Percentiles rank a stretch among this genome's conserved stretches.
Evolutionary conservation across 2,797 vertebrate genomes (phyloP).

Genomic region (Erethizon dorsatum): DNA sequence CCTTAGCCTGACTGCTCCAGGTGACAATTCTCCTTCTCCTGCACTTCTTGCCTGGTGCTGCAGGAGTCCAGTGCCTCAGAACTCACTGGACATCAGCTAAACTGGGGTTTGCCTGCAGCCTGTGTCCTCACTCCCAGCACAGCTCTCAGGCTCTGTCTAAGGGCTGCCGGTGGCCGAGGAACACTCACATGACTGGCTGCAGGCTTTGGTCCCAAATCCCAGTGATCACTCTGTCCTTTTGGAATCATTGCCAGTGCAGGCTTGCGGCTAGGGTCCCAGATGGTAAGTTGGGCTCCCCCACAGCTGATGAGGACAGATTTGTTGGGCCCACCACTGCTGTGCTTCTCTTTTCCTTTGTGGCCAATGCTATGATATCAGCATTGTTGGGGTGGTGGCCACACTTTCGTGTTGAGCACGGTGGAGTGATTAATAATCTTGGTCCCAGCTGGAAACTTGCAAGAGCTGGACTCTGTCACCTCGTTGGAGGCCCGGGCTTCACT

Average conservation of each 20-base stretch:
- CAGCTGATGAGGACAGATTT: constrained; percentile 96
- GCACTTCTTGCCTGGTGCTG: too few species aligned
- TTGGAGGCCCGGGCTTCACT: constrained; percentile 63
- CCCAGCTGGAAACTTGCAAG: constrained; percentile 90
- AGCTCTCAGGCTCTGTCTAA: too few species aligned
- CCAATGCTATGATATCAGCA: constrained; percentile 93
- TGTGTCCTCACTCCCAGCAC: too few species aligned
- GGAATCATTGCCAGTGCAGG: constrained; percentile 2
- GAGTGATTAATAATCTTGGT: constrained; percentile 95
- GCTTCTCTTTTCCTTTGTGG: constrained; percentile 94
- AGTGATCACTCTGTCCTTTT: constrained; percentile 50
- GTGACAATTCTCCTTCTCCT: too few species aligned
- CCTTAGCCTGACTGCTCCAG: too few species aligned
- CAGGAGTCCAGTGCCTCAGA: too few species aligned
- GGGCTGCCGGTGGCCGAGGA: neutral
- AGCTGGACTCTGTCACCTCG: constrained; percentile 75
- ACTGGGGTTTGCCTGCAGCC: too few species aligned
- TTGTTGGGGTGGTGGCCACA: constrained; percentile 95
- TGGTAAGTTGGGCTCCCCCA: constrained; percentile 78
- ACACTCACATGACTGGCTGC: constrained; percentile 24
- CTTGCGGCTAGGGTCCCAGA: neutral
- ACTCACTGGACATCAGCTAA: too few species aligned
- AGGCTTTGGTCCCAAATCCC: constrained; percentile 73
- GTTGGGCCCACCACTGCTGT: constrained; percentile 92
- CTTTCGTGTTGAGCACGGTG: constrained; percentile 93